Conservation (phyloP, 92 coral and sea anemone species). For the Palythoa grandiflora region DNA sequence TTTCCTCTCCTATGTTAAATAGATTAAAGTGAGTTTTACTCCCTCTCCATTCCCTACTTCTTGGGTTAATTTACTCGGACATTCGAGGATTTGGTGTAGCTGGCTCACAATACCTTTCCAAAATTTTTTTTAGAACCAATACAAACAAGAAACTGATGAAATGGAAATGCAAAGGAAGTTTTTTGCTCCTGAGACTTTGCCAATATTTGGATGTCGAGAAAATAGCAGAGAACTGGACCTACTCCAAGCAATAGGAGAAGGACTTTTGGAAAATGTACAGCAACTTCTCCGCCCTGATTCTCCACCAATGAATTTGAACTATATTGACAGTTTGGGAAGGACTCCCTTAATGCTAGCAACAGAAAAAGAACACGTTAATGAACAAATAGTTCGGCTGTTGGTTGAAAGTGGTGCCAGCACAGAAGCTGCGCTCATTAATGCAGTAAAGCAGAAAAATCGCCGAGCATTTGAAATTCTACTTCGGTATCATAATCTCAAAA, state of each 20-base stretch:
- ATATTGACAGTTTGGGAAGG: conserved; percentile 35
- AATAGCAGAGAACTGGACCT: not conserved
- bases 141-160: not conserved
- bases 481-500: not conserved
- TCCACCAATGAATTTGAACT: conserved; percentile 6
- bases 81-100: too few relatives aligned
- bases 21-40: too few relatives aligned
- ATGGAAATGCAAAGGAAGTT: not conserved
- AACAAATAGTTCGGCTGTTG: conserved; percentile 15
- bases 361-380: not conserved
- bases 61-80: too few relatives aligned
- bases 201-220: not conserved
- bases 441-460: conserved; percentile 1
- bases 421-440: conserved; percentile 40
- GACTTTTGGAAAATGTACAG: not conserved
- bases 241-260: not conserved
- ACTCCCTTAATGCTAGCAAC: conserved; percentile 36
- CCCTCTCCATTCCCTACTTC: too few relatives aligned
- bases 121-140: not conserved
- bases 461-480: conserved; percentile 29
- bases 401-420: conserved; percentile 44
- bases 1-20: too few relatives aligned
- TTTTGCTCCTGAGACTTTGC: not conserved
- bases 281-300: not conserved
- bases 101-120: not conserved